phyloP scores from a whole-genome alignment of 1,140 invertebrate species.

The Lepidurus packardi region DNA sequence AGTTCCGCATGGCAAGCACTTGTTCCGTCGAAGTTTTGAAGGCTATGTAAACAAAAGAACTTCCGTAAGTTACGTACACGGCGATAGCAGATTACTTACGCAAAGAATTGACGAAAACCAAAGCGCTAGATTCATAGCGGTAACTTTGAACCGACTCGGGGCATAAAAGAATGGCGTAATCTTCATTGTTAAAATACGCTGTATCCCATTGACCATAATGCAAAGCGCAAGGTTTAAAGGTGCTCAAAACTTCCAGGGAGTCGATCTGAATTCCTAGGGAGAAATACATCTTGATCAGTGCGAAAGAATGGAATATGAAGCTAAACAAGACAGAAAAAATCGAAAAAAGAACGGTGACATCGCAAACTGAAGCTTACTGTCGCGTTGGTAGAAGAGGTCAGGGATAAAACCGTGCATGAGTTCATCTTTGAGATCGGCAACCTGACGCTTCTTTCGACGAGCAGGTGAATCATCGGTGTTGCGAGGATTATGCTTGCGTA shows the following conservation, averaged over 20 bases:
- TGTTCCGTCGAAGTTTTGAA: not conserved
- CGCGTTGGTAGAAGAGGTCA: not conserved
- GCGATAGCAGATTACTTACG: not conserved
- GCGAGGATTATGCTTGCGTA: constrained; percentile 1
- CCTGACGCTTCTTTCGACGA: not conserved
- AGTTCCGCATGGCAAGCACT: constrained; percentile 1
- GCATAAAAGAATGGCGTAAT: constrained; percentile 3
- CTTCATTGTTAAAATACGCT: not conserved
- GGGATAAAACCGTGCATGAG: not conserved
- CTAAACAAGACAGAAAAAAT: not conserved
- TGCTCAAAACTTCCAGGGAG: not conserved
- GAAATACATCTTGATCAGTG: not conserved
- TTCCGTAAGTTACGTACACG: not conserved
- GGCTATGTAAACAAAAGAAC: not conserved
- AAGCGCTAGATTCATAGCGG: not conserved
- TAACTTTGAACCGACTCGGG: not conserved
- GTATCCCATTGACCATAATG: constrained; percentile 10
- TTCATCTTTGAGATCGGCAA: not conserved
- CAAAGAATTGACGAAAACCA: not conserved
- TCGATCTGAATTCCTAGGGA: not conserved
- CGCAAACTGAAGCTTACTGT: not conserved
- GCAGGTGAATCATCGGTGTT: not conserved
- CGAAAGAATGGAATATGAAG: not conserved
- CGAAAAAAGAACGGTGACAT: not conserved
- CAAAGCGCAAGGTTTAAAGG: not conserved